Conservation (phyloP, 2,888 invertebrate genomes). For the Scelioninae gen. 1 region DNA sequence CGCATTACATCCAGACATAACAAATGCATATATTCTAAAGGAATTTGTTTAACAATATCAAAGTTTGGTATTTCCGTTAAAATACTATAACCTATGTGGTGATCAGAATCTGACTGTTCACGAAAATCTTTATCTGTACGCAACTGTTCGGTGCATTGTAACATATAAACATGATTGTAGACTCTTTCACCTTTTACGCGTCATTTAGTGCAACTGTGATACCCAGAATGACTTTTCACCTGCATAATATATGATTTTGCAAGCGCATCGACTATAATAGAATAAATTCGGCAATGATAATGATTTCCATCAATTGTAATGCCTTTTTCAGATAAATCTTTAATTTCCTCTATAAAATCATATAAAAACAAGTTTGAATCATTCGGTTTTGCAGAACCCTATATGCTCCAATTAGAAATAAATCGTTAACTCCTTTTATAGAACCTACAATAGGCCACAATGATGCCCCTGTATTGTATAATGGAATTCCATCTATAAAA, state of each 20-base stretch:
- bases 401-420: constrained; percentile 39
- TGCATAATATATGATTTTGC: constrained; percentile 44
- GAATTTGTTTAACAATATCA: constrained; percentile 4
- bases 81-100: constrained; percentile 4
- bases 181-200: not conserved
- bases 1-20: constrained; percentile 17
- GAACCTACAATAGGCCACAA: constrained; percentile 39
- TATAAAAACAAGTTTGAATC: not conserved
- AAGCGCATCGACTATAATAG: constrained; percentile 33
- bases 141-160: not conserved
- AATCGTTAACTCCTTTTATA: not conserved
- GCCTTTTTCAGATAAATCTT: constrained; percentile 13
- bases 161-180: constrained; percentile 1
- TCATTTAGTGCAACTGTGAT: constrained; percentile 41
- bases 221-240: constrained; percentile 29
- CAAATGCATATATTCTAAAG: constrained; percentile 28
- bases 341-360: not conserved
- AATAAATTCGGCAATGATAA: constrained; percentile 9
- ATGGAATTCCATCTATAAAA: constrained; percentile 25
- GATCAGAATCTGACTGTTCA: not conserved
- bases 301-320: not conserved
- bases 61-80: constrained; percentile 13
- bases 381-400: constrained; percentile 14
- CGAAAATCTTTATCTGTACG: not conserved
- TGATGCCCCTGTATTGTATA: constrained; percentile 21